Evolutionary conservation across 2,113 vertebrate genomes (phyloP), one percentile per base, ranked within the genome.

Genomic region (Meles meles): DNA sequence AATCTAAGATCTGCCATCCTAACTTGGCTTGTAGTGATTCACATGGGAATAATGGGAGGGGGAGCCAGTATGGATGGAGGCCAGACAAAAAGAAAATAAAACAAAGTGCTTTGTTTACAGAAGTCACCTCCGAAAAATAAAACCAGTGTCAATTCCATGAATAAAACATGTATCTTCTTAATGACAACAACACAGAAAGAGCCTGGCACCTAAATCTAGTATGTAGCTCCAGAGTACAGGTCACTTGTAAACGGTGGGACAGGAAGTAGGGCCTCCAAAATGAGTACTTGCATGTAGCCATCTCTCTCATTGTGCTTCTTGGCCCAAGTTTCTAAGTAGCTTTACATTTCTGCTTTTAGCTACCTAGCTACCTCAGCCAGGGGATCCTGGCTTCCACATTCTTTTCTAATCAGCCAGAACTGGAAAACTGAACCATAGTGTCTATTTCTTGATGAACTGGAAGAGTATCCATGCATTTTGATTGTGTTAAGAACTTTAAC

Each of bases 51-150:
- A 57, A 21, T 11, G 25, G 47, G 6, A 42, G 12, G 6, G 37
- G 2, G n/a, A 87, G 34, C 52, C 8, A 72, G 59, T 79, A 79
- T 79, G 69, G 80, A 69, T 89, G 63, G 42, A 95, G 34, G 63
- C 69, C 61, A 96, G 67, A 69, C 21, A 93, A 79, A 55, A 93
- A 37, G 17, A 93, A 96, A 97, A 88, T 55, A 92, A 88, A 85
- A 37, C 49, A 44, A 92, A 81, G 59, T 67, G 18, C 37, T 88
- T 85, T 67, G 94, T 97, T 97, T 97, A 67, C 18, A 42, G 65
- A 97, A 92, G 52, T 89, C 4, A 71, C 57, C 4, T 81, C 18
- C 84, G 72, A 2, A 20, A 91, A 92, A 76, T 7, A 2, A 97
- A 93, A 72, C 37, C 27, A 63, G 47, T 92, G 55, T 44, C 67